Evolutionary conservation across 1,140 invertebrate genomes (phyloP).

Genomic region (Drosophila obscura): DNA sequence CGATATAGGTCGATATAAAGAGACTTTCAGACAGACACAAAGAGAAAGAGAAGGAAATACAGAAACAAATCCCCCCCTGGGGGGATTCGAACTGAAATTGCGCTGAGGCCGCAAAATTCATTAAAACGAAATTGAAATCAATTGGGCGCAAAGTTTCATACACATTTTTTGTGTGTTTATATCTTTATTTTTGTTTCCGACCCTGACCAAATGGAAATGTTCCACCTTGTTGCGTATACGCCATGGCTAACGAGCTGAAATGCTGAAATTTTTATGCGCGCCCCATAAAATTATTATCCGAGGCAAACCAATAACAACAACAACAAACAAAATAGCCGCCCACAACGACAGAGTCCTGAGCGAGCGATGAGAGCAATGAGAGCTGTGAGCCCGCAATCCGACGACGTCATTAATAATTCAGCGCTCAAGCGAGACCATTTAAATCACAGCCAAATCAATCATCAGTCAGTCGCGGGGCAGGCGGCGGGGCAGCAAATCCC

Average conservation of each 20-base stretch:
- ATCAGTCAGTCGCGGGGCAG: slow-evolving; percentile 16
- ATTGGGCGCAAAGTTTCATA: slow-evolving; percentile 62
- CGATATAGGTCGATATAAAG: neutral
- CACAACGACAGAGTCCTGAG: neutral
- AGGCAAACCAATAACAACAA: too few species aligned
- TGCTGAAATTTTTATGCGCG: slow-evolving; percentile 50
- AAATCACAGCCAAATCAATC: slow-evolving; percentile 67
- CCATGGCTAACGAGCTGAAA: slow-evolving; percentile 61
- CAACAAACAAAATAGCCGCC: too few species aligned
- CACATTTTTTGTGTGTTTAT: slow-evolving; percentile 21
- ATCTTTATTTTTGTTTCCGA: neutral
- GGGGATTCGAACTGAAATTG: slow-evolving; percentile 30
- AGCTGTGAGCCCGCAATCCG: neutral
- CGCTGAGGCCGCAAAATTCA: slow-evolving; percentile 56
- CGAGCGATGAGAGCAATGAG: too few species aligned
- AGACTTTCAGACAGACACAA: too few species aligned
- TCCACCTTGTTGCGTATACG: slow-evolving; percentile 44
- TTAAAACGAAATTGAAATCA: slow-evolving; percentile 69
- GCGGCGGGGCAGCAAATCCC: too few species aligned
- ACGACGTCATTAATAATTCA: slow-evolving; percentile 61
- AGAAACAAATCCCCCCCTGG: neutral
- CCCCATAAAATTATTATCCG: slow-evolving; percentile 61
- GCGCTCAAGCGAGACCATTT: slow-evolving; percentile 53
- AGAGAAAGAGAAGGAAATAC: too few species aligned
- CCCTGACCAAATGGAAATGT: neutral